Evolutionary conservation across 2,113 vertebrate species (phyloP).

Genomic region (Anoplopoma fimbria): DNA sequence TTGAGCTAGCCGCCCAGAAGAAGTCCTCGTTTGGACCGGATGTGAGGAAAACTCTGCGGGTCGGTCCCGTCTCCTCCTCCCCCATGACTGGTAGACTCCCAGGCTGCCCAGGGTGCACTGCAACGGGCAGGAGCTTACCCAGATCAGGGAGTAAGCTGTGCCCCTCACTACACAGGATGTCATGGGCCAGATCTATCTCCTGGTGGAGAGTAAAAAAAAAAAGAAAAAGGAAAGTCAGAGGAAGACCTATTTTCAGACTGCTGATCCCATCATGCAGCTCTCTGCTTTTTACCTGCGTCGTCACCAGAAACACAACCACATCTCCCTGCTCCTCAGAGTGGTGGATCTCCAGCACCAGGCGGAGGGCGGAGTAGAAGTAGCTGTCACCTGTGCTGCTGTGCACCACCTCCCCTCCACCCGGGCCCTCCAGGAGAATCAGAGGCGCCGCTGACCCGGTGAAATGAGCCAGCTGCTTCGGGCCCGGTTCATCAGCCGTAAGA

Average conservation of each 20-base stretch:
- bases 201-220: conserved; percentile 52
- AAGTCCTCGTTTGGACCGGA: conserved; percentile 87
- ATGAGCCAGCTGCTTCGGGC: conserved; percentile 76
- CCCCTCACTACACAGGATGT: conserved; percentile 84
- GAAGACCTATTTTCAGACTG: neutral
- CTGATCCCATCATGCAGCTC: neutral
- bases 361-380: conserved; percentile 82
- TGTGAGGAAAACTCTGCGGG: conserved; percentile 88
- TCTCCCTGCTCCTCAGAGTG: conserved; percentile 84
- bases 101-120: conserved; percentile 82
- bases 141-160: conserved; percentile 78
- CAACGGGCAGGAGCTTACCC: conserved; percentile 86
- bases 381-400: conserved; percentile 76
- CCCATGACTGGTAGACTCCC: conserved; percentile 56
- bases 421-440: conserved; percentile 75
- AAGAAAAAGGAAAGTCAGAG: neutral
- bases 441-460: conserved; percentile 63
- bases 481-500: conserved; percentile 75
- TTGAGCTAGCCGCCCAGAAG: conserved; percentile 81
- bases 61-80: conserved; percentile 67
- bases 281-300: conserved; percentile 81
- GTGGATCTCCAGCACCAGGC: conserved; percentile 90
- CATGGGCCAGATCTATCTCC: conserved; percentile 88
- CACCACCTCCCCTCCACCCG: conserved; percentile 78
- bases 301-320: conserved; percentile 88